Evolutionary conservation across 2,113 vertebrate genomes (phyloP).

Genomic region (Monarcha castaneiventris): DNA sequence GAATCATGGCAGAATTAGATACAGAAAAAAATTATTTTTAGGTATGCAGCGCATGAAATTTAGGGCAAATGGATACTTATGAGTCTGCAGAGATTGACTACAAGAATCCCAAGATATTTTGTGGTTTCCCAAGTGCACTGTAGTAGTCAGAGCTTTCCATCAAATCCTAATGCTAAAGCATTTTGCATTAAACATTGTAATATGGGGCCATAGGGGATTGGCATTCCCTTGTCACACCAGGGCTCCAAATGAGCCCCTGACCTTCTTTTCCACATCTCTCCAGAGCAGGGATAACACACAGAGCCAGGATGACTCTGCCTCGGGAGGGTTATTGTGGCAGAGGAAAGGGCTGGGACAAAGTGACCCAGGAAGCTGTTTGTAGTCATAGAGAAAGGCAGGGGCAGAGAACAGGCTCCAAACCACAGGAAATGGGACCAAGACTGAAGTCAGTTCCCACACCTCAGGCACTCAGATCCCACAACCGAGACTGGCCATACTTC

Average conservation of each 20-base stretch:
- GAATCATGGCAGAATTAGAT: not conserved
- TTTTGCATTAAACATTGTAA: not conserved
- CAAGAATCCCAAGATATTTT: not conserved
- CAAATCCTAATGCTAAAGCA: not conserved
- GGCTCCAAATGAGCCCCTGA: not conserved
- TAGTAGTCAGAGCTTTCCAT: not conserved
- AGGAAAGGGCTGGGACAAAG: not conserved
- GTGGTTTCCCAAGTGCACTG: not conserved
- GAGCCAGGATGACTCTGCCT: not conserved
- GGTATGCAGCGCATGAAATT: not conserved
- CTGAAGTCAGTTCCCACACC: not conserved
- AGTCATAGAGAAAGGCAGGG: not conserved
- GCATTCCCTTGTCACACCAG: not conserved
- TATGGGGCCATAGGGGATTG: accelerated
- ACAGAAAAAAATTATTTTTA: not conserved
- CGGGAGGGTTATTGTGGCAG: not conserved
- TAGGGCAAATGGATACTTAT: not conserved
- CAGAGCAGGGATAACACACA: not conserved
- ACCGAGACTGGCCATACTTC: not conserved
- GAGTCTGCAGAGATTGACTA: not conserved
- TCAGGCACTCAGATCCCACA: not conserved
- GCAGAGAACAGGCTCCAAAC: not conserved
- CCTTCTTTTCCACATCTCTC: not conserved
- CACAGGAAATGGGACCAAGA: accelerated
- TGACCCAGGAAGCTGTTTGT: not conserved